Conservation (phyloP, 2,888 invertebrate genomes). For the Oscheius sp. region DNA sequence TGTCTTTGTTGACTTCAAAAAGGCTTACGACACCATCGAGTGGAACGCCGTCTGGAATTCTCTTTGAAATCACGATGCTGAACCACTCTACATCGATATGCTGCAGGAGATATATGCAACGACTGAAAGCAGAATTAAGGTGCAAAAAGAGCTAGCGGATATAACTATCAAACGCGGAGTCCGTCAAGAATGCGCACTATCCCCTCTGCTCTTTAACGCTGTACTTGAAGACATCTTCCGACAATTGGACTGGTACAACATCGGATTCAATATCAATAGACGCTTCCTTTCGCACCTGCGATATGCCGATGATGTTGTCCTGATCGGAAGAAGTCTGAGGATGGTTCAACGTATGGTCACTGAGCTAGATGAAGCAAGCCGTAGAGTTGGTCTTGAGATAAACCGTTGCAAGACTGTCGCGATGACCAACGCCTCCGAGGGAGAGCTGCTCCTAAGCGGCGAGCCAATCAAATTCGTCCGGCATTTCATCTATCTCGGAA, state of each 20-base stretch:
- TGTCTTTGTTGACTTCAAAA: slow-evolving; percentile 35
- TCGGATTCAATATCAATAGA: slow-evolving; percentile 36
- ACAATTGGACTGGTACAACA: slow-evolving; percentile 29
- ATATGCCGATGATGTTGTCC: slow-evolving; percentile 40
- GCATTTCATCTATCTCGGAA: no score
- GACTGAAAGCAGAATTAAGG: not conserved
- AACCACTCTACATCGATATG: not conserved
- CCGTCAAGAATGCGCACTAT: slow-evolving; percentile 26
- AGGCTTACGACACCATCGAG: slow-evolving; percentile 35
- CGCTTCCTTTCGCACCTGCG: slow-evolving; percentile 25
- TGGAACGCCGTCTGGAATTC: slow-evolving; percentile 18
- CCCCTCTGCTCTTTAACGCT: slow-evolving; percentile 32
- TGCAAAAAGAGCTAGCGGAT: not conserved
- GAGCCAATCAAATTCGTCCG: no score
- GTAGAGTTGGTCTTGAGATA: no score
- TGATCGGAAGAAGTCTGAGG: no score
- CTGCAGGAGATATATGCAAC: not conserved
- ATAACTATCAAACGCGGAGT: slow-evolving; percentile 25
- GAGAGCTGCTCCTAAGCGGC: no score
- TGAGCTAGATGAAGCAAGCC: no score
- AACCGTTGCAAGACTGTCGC: no score
- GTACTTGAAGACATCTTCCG: slow-evolving; percentile 31
- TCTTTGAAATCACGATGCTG: slow-evolving; percentile 11
- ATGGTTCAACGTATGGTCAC: no score
- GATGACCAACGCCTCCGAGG: no score